Base-by-base conservation (phyloP, 2,113 vertebrate genomes). In the Microtus pennsylvanicus region DNA sequence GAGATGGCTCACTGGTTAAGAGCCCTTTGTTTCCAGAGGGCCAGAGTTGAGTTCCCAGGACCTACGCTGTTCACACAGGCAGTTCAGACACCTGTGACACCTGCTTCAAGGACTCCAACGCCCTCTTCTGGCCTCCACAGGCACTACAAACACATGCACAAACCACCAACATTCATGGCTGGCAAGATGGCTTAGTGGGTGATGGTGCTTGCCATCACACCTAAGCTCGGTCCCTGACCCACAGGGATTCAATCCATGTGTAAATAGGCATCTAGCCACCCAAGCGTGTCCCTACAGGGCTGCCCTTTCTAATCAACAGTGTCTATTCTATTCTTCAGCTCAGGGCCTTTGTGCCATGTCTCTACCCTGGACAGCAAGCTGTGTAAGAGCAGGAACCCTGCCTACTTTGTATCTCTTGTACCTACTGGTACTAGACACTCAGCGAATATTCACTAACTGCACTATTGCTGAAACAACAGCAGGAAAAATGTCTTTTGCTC, bases 281-380 rank as follows among this genome's bases (percentile, higher is more conserved):
- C 28, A 76, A 55, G 1, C 72, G 50, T 52, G 22, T 58, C 76
- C 61, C 5, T 67, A 35, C 52, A 61, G 82, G 7, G 28, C 52
- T 96, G 80, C 74, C 52, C 38, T n/a, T 96, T 95, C 72, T 58
- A 47, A 94, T 28, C 47, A 42, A 78, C 58, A 83, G 30, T 3
- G 70, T 82, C 77, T 87, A 75, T 55, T 11, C 89, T 76, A 58
- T 70, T 96, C 50, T 5, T 24, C 35, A 78, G n/a, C 12, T 78
- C 42, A 70, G 35, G 19, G n/a, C 22, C 33, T 76, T 38, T 83
- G 24, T 4, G 12, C 35, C 21, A 3, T 11, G 28, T 30, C 30
- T 74, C 38, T 52, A 13, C n/a, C 7, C 38, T 26, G 78, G 28
- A 95, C 83, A 93, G 87, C 33, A 90, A 93, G 75, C 52, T 90